A percentile compares a stretch with the other conserved stretches of the same genome.
Evolutionary conservation across 2,113 vertebrate genomes (phyloP).

Genomic region (Clarias macrocephalus): DNA sequence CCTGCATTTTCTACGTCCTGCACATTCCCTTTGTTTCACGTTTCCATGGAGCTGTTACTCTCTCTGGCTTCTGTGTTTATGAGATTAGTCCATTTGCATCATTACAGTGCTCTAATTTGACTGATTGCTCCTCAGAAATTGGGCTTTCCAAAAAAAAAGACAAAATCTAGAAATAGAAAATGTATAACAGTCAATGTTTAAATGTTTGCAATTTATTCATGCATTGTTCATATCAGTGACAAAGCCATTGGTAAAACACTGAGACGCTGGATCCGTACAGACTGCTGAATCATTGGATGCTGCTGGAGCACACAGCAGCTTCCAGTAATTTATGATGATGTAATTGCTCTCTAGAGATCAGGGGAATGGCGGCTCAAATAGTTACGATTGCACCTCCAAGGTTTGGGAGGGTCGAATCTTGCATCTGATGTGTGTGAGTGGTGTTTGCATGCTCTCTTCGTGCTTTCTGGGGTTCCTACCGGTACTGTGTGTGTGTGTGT

Average conservation of each 20-base stretch:
- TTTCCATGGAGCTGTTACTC: slow-evolving; percentile 53
- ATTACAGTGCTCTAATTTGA: not conserved
- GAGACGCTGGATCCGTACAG: not conserved
- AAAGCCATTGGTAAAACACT: not conserved
- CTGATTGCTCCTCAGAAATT: not conserved
- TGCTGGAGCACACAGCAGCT: not conserved
- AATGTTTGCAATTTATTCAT: slow-evolving; percentile 2
- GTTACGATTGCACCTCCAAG: too few relatives aligned
- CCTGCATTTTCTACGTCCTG: slow-evolving; percentile 29
- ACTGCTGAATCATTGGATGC: not conserved
- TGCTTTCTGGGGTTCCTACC: too few relatives aligned
- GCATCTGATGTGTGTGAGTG: too few relatives aligned
- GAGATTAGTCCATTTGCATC: slow-evolving; percentile 13
- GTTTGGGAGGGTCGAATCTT: too few relatives aligned
- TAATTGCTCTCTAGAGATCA: not conserved
- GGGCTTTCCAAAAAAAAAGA: not conserved
- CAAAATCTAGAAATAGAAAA: not conserved
- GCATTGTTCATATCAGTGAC: not conserved
- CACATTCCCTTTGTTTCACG: slow-evolving; percentile 32
- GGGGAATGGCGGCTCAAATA: too few relatives aligned
- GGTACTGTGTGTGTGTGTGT: too few relatives aligned
- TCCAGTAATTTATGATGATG: not conserved
- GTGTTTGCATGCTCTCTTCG: too few relatives aligned
- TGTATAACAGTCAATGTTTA: not conserved
- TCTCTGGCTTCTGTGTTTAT: slow-evolving; percentile 43